phyloP scores from a whole-genome alignment of 2,888 invertebrate genomes.

The Spodoptera picta region DNA sequence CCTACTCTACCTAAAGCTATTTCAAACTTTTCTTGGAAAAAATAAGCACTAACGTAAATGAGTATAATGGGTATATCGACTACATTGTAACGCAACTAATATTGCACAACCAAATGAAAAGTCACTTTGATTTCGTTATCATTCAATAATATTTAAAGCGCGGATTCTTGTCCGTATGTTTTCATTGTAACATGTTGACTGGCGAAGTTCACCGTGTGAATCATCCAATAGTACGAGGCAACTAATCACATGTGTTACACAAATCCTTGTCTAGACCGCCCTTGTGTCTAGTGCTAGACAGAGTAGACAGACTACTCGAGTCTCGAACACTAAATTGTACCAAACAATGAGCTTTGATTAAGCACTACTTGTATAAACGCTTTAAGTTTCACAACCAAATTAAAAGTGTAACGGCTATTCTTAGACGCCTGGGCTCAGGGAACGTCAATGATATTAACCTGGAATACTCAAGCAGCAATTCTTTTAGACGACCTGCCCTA shows the following conservation, averaged over 20 bases:
- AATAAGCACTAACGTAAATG: too few relatives aligned
- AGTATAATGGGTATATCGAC: too few relatives aligned
- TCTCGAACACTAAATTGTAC: slow-evolving; percentile 10
- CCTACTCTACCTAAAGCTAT: not conserved
- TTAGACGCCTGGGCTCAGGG: slow-evolving; percentile 19
- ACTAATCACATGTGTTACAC: slow-evolving; percentile 36
- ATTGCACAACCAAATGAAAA: too few relatives aligned
- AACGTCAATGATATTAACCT: slow-evolving; percentile 27
- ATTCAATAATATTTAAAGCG: slow-evolving; percentile 20
- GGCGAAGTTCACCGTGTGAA: slow-evolving; percentile 32
- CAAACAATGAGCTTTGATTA: slow-evolving; percentile 8
- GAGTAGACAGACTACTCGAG: slow-evolving; percentile 1
- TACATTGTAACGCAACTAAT: too few relatives aligned
- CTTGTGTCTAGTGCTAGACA: slow-evolving; percentile 20
- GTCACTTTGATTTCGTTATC: too few relatives aligned
- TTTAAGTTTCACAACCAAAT: slow-evolving; percentile 26
- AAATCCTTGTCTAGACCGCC: slow-evolving; percentile 37
- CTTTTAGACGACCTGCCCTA: slow-evolving; percentile 38
- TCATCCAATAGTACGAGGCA: slow-evolving; percentile 23
- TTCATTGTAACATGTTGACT: slow-evolving; percentile 19
- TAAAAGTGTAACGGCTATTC: slow-evolving; percentile 31
- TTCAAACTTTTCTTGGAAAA: too few relatives aligned
- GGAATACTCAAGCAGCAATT: slow-evolving; percentile 28
- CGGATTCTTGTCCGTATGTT: slow-evolving; percentile 5
- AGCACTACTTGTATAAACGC: slow-evolving; percentile 15